Base-by-base conservation (phyloP, 92 coral and sea anemone species). In the Scolanthus callimorphus region DNA sequence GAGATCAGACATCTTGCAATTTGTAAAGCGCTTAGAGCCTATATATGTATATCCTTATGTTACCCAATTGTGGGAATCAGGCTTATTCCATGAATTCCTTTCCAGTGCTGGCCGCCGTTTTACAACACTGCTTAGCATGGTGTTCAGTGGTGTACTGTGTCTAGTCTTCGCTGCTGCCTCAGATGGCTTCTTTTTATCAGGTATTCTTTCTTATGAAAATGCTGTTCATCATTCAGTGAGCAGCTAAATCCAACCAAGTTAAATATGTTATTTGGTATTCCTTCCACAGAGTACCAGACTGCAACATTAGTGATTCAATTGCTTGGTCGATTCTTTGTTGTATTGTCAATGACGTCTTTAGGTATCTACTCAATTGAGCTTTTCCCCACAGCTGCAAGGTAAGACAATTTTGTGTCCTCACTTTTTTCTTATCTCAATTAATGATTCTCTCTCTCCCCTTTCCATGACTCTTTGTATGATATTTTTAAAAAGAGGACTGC, bases 41-140 rank as follows among this genome's bases (percentile, higher is more conserved):
- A n/a, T n/a, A n/a, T n/a, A n/a, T n/a, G n/a, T n/a, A n/a, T n/a
- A n/a, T n/a, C n/a, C n/a, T n/a, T n/a, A n/a, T n/a, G n/a, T n/a
- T n/a, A n/a, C n/a, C n/a, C n/a, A n/a, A n/a, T n/a, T n/a, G n/a
- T n/a, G n/a, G n/a, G n/a, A n/a, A n/a, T n/a, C n/a, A n/a, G n/a
- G n/a, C n/a, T n/a, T n/a, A n/a, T n/a, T n/a, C n/a, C n/a, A n/a
- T n/a, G n/a, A n/a, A n/a, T n/a, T 29, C 3, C 27, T 51, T 47
- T 70, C 4, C 81, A 87, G 96, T 80, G 52, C 51, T 20, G 96
- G 90, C 12, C 86, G 96, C 22, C 96, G 96, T 49, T 34, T 70
- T 17, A 62, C 77, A 10, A 53, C 86, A 24, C 51, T 61, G 20
- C 25, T 87, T 54, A 59, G 79, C 34, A 67, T 78, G 77, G 25